Percentiles rank a stretch among this genome's conserved stretches.
Evolutionary conservation across 2,797 vertebrate species (phyloP).

Genomic region (Coregonus ussuriensis): DNA sequence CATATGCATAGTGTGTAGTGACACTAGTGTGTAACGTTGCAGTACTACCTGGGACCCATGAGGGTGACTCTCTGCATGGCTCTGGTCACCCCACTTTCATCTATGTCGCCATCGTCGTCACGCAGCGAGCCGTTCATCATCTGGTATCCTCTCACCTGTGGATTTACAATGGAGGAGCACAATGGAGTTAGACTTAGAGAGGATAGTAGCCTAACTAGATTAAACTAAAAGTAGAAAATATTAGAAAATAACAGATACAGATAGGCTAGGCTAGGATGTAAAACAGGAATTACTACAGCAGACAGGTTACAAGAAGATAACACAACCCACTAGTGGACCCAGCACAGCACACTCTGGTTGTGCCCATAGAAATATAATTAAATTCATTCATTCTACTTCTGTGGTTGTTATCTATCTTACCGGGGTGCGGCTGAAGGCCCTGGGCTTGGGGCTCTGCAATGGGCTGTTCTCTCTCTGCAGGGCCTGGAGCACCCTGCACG

Average conservation of each 20-base stretch:
- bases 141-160: slow-evolving; percentile 60
- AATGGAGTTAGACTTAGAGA: not conserved
- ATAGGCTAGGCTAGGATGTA: not conserved
- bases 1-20: too few relatives aligned
- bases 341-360: not conserved
- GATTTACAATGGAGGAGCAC: not conserved
- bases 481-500: slow-evolving; percentile 79
- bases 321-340: not conserved
- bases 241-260: too few relatives aligned
- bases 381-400: not conserved
- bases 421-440: slow-evolving; percentile 39
- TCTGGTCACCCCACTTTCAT: slow-evolving; percentile 67
- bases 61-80: slow-evolving; percentile 79
- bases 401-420: slow-evolving; percentile 35
- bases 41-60: slow-evolving; percentile 83
- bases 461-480: slow-evolving; percentile 84
- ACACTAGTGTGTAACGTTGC: too few relatives aligned
- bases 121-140: slow-evolving; percentile 55
- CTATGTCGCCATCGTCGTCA: slow-evolving; percentile 50
- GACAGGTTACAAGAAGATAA: not conserved
- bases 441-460: slow-evolving; percentile 59
- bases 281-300: not conserved
- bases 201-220: too few relatives aligned
- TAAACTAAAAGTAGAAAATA: too few relatives aligned
- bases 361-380: not conserved